A percentile compares a stretch with the other conserved stretches of the same genome.
Evolutionary conservation across 2,888 invertebrate genomes (phyloP).

Genomic region (Biston stratarius): DNA sequence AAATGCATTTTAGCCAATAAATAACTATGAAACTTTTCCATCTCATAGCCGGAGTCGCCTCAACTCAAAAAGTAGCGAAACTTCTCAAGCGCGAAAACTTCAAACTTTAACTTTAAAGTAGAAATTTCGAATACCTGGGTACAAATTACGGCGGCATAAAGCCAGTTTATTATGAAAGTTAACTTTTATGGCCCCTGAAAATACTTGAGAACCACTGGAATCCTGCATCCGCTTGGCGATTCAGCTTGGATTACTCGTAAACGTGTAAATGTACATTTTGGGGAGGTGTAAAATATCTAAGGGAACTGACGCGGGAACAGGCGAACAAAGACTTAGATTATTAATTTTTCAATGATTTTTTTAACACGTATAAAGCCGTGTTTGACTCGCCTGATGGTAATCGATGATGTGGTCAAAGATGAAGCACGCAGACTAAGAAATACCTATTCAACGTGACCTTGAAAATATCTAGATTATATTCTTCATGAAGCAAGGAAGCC

Average conservation of each 20-base stretch:
- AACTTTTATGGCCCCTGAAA: constrained; percentile 44
- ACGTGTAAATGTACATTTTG: constrained; percentile 16
- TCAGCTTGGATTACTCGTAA: constrained; percentile 43
- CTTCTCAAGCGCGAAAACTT: constrained; percentile 16
- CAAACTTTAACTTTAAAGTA: constrained; percentile 16
- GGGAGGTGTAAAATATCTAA: constrained; percentile 22
- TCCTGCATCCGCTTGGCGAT: constrained; percentile 35
- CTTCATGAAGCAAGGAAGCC: too few species aligned
- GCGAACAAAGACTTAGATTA: neutral
- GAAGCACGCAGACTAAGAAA: too few species aligned
- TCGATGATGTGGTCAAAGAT: too few species aligned
- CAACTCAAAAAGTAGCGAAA: constrained; percentile 13
- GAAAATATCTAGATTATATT: too few species aligned
- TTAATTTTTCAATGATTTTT: too few species aligned
- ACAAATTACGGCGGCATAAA: constrained; percentile 32
- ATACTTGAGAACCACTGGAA: constrained; percentile 44
- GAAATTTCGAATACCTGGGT: constrained; percentile 16
- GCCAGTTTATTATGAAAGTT: constrained; percentile 45
- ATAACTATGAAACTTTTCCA: neutral
- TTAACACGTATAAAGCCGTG: too few species aligned
- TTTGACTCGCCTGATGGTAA: too few species aligned
- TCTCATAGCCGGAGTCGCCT: neutral
- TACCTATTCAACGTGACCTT: too few species aligned
- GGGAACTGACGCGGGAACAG: constrained; percentile 1
- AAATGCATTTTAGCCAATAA: neutral